Conservation (phyloP, 2,888 invertebrate species). For the Drosophila eohydei region DNA sequence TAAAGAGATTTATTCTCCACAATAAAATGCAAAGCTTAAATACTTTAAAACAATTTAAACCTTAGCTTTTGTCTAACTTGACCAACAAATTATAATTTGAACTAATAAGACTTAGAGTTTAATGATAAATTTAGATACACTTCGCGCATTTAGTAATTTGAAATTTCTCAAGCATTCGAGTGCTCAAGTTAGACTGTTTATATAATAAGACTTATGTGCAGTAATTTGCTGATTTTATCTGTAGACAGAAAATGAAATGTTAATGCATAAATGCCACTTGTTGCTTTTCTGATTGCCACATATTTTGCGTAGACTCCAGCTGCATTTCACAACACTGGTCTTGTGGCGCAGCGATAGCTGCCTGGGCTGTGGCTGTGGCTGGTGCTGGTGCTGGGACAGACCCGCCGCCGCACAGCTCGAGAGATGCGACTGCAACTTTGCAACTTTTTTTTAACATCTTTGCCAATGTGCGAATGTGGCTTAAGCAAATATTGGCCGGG, state of each 20-base stretch:
- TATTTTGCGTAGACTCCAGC: conserved; percentile 51
- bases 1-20: too few relatives aligned
- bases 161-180: background rate
- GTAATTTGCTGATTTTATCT: conserved; percentile 45
- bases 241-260: conserved; percentile 3
- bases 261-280: conserved; percentile 26
- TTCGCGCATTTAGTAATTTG: background rate
- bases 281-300: conserved; percentile 46
- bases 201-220: conserved; percentile 35
- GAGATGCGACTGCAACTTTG: conserved; percentile 53
- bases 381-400: too few relatives aligned
- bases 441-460: conserved; percentile 36
- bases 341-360: background rate
- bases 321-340: conserved; percentile 38
- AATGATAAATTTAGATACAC: background rate
- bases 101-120: background rate
- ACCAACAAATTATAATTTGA: background rate
- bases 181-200: conserved; percentile 18
- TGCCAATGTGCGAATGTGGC: conserved; percentile 26
- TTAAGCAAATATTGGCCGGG: conserved; percentile 54
- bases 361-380: background rate
- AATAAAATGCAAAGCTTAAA: too few relatives aligned
- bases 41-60: background rate
- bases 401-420: background rate
- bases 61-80: background rate